A percentile compares a stretch with the other conserved stretches of the same genome.
Evolutionary conservation across 2,797 vertebrate species (phyloP).

Genomic region (Alauda arvensis): DNA sequence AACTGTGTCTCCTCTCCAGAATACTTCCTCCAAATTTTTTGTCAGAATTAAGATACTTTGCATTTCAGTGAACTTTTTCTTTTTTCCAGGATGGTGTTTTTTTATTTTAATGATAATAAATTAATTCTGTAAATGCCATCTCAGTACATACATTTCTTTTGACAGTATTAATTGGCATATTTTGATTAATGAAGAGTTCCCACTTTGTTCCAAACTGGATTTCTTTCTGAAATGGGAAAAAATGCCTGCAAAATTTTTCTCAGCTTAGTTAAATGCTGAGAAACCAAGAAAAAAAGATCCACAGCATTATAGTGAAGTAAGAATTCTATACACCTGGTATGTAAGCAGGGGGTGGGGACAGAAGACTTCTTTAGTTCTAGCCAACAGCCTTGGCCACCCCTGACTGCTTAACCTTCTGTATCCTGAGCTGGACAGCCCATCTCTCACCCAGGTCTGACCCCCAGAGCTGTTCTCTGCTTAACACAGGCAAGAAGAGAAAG

Average conservation of each 20-base stretch:
- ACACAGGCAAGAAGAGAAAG: neutral
- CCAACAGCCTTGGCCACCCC: neutral
- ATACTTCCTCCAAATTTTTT: neutral
- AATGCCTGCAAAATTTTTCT: neutral
- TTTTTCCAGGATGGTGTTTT: neutral
- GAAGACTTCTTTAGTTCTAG: neutral
- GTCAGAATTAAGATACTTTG: neutral
- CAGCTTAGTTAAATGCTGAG: neutral
- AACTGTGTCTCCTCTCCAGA: neutral
- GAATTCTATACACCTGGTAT: neutral
- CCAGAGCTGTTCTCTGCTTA: neutral
- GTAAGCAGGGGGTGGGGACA: neutral
- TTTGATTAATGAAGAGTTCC: slow-evolving; percentile 19
- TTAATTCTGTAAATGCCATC: neutral
- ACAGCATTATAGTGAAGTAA: neutral
- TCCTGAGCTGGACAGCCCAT: neutral
- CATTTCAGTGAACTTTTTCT: neutral
- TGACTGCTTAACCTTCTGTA: fast-evolving
- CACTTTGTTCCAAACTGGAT: neutral
- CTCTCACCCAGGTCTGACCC: neutral
- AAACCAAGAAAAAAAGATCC: neutral
- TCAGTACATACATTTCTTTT: neutral
- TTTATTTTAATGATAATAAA: neutral
- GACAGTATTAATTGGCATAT: slow-evolving; percentile 4
- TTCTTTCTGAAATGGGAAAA: neutral